Base-by-base conservation (phyloP, 2,113 vertebrate species). In the Malurus cyaneus region DNA sequence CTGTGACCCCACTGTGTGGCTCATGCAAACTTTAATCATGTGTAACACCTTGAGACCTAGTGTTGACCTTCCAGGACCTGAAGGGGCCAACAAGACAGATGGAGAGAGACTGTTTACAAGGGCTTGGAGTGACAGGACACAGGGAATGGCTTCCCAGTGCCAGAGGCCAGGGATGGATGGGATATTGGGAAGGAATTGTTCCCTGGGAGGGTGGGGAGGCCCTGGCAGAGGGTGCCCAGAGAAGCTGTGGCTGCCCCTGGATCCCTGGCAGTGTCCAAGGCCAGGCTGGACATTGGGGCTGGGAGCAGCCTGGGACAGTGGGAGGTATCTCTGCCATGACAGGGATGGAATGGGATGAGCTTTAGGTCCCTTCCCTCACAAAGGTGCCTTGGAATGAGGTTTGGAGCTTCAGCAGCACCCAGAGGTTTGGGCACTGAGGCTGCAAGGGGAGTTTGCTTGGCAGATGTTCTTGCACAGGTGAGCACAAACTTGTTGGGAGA, bases 131-230 rank as follows among this genome's bases (percentile, higher is more conserved):
- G 54, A 46, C 28, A 69, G 39, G 32, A 60, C 4, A 12, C 5
- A 4, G 44, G 28, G 8, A 69, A 18, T 76, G 79, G 26, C 41
- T 77, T 76, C 31, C 26, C 36, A 54, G 5, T 7, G 20, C 2
- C 26, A 41, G 12, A 62, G 29, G 34, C 15, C 41, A 49, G 34
- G 12, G 19, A 3, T 29, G 6, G 50, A 14, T 24, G 14, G 32
- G 21, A 49, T 47, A 8, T 4, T 77, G 41, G 44, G 25, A 5
- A 61, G 29, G 9, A 54, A 47, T 31, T 29, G 13, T 41, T 47
- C 29, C 17, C 9, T 89, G n/a, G 0, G 8, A 67, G 24, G 8
- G 6, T 53, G 47, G 16, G 0, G 0, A 74, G 9, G n/a, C n/a
- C n/a, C 46, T 76, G 87, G 69, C 47, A 21, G 29, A 76, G 61